Evolutionary conservation across 2,797 vertebrate genomes (phyloP).

Genomic region (Gallinago solitaria): DNA sequence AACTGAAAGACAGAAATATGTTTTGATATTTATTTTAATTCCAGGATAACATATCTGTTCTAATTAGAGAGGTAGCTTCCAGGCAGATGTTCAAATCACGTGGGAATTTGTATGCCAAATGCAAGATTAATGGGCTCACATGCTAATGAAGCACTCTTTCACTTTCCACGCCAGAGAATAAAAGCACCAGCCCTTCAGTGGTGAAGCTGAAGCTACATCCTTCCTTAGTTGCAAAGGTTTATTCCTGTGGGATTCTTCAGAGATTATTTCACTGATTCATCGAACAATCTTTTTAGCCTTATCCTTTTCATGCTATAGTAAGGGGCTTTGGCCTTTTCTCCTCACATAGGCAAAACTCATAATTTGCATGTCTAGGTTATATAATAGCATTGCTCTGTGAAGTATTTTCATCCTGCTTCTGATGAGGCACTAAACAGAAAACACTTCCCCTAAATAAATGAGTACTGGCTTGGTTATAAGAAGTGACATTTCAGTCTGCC

Average conservation of each 20-base stretch:
- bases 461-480: neutral
- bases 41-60: constrained; percentile 24
- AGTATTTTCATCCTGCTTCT: neutral
- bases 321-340: neutral
- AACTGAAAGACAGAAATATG: constrained; percentile 21
- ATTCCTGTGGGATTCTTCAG: neutral
- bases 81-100: constrained; percentile 50
- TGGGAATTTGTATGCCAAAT: constrained; percentile 30
- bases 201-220: neutral
- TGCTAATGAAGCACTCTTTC: constrained; percentile 47
- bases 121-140: constrained; percentile 16
- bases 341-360: neutral
- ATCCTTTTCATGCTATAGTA: neutral
- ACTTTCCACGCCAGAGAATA: neutral
- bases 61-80: constrained; percentile 45
- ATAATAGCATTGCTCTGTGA: neutral
- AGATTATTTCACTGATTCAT: neutral
- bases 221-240: constrained; percentile 4
- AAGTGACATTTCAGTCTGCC: constrained; percentile 3
- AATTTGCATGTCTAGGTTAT: neutral
- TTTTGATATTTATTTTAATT: constrained; percentile 66
- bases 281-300: neutral
- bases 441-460: neutral
- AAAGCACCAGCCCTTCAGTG: constrained; percentile 1
- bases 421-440: constrained; percentile 2